Evolutionary conservation across 2,888 invertebrate genomes (phyloP).

Genomic region (Ecliptopera silaceata): DNA sequence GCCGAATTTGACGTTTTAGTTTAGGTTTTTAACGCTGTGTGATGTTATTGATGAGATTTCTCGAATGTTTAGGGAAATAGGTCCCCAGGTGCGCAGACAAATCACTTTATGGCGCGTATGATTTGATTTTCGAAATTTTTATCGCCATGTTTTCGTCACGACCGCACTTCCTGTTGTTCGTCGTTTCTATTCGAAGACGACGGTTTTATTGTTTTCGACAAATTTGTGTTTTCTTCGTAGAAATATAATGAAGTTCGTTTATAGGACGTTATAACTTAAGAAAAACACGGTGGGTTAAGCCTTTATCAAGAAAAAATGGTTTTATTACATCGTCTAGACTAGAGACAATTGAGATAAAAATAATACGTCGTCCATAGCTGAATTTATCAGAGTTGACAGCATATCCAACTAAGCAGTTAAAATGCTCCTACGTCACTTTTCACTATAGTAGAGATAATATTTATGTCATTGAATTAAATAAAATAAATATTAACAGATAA

Average conservation of each 20-base stretch:
- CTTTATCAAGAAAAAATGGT: background rate
- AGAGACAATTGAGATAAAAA: background rate
- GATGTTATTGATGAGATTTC: background rate
- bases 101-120: constrained; percentile 62
- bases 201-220: constrained; percentile 23
- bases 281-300: background rate
- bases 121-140: constrained; percentile 64
- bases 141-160: constrained; percentile 53
- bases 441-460: too few relatives aligned
- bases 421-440: too few relatives aligned
- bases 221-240: constrained; percentile 29
- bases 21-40: background rate
- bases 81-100: constrained; percentile 47
- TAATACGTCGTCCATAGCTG: too few relatives aligned
- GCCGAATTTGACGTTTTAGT: too few relatives aligned
- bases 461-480: too few relatives aligned
- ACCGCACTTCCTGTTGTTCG: constrained; percentile 37
- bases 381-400: too few relatives aligned
- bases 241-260: background rate
- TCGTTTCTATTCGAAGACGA: constrained; percentile 12
- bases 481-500: too few relatives aligned
- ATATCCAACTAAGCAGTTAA: too few relatives aligned
- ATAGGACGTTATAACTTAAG: background rate
- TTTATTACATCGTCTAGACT: constrained; percentile 6
- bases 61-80: background rate